Conservation (phyloP, 2,888 invertebrate species). For the Dasypolia templi region DNA sequence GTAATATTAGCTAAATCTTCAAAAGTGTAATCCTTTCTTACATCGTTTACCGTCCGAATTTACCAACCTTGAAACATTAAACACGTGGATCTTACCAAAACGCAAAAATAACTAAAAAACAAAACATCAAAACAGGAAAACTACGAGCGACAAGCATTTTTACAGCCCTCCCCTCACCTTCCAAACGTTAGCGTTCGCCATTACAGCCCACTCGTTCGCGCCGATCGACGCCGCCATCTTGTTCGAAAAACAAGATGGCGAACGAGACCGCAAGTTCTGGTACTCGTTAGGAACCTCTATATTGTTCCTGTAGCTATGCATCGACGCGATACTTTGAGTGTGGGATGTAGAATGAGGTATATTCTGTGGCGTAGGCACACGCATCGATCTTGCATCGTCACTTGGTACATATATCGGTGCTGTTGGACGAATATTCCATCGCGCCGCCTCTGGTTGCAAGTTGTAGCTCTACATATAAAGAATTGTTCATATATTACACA, state of each 20-base stretch:
- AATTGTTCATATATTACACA: conserved; percentile 66
- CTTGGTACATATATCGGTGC: conserved; percentile 88
- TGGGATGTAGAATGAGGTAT: conserved; percentile 88
- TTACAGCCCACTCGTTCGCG: conserved; percentile 88
- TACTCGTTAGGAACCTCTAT: conserved; percentile 88
- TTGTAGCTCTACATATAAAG: conserved; percentile 87
- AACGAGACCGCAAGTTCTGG: conserved; percentile 88
- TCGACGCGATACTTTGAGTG: conserved; percentile 89
- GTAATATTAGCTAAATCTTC: neutral
- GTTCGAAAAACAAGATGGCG: conserved; percentile 90
- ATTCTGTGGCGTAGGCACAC: conserved; percentile 85
- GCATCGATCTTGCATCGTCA: conserved; percentile 82
- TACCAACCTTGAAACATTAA: neutral
- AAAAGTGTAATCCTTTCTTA: neutral
- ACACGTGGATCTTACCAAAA: conserved; percentile 85
- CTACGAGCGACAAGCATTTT: conserved; percentile 77
- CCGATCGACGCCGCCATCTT: conserved; percentile 89
- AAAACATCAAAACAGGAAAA: conserved; percentile 72
- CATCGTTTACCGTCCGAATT: neutral
- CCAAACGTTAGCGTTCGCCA: conserved; percentile 87
- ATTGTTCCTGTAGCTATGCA: conserved; percentile 89
- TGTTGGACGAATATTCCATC: conserved; percentile 88
- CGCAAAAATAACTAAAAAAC: conserved; percentile 60
- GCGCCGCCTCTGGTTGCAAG: conserved; percentile 85
- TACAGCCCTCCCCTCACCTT: conserved; percentile 90